A percentile compares a stretch with the other conserved stretches of the same genome.
Evolutionary conservation across 2,888 invertebrate genomes (phyloP).

Genomic region (Julus scanicus): DNA sequence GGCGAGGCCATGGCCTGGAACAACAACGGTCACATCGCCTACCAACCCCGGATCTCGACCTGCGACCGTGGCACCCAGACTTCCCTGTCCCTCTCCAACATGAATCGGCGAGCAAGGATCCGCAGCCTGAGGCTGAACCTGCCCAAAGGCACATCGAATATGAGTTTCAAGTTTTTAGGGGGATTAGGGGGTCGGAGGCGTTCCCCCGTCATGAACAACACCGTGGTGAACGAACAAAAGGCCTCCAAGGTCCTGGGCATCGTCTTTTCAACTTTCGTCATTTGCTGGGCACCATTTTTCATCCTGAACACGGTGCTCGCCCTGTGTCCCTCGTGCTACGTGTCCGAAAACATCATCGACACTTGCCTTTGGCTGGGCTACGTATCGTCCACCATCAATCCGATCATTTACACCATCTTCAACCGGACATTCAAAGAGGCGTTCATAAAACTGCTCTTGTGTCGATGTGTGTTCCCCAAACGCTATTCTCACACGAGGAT

Average conservation of each 20-base stretch:
- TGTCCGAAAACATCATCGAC: conserved; percentile 80
- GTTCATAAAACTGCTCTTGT: conserved; percentile 85
- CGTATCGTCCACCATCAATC: conserved; percentile 94
- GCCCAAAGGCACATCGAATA: conserved; percentile 7
- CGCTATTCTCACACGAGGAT: conserved; percentile 48
- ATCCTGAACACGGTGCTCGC: conserved; percentile 87
- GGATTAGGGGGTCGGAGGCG: conserved; percentile 2
- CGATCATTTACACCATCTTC: conserved; percentile 95
- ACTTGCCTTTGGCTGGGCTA: conserved; percentile 93
- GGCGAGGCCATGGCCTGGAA: conserved; percentile 14
- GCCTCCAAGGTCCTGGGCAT: conserved; percentile 95
- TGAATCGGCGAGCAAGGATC: conserved; percentile 15
- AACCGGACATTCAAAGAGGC: conserved; percentile 93
- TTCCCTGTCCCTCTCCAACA: conserved; percentile 73
- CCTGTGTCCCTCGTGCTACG: conserved; percentile 81
- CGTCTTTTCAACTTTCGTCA: conserved; percentile 93
- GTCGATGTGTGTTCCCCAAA: conserved; percentile 66
- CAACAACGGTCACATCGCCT: conserved; percentile 54
- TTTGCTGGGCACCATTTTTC: conserved; percentile 96
- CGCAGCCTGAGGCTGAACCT: conserved; percentile 50
- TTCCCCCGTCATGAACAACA: conserved; percentile 50
- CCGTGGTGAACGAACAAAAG: conserved; percentile 81
- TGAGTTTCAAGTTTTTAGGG: not conserved
- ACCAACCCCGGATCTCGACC: conserved; percentile 46
- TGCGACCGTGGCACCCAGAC: conserved; percentile 79